Base-by-base conservation (phyloP, 2,797 vertebrate species). In the Parambassis ranga region DNA sequence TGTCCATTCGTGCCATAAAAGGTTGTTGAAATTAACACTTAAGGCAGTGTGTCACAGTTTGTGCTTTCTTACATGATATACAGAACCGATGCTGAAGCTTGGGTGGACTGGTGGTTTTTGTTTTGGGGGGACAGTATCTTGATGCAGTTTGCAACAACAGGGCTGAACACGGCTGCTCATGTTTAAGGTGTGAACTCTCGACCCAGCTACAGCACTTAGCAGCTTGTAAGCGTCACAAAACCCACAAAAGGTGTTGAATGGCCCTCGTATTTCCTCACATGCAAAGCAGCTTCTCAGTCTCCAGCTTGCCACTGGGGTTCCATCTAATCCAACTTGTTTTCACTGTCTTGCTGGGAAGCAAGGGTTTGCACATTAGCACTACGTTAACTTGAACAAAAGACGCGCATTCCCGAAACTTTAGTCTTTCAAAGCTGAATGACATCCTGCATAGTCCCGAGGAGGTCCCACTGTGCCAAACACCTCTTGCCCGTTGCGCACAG, bases 251-350 rank as follows among this genome's bases (percentile, higher is more conserved):
- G 68, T 82, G 83, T 71, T 87, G 81, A 90, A 83, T 65, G 16
- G 53, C 44, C 58, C 46, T 71, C 20, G 81, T 65, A 60, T 82
- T 86, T 86, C 73, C 68, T 76, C 85, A 76, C 83, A 88, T 90
- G 90, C 84, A 50, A 91, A 92, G 59, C 61, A 65, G 81, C 47
- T 61, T 47, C 50, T 70, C 35, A 22, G 71, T 74, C 78, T 72
- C 77, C 80, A 79, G 50, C 15, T 51, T 51, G 56, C 63, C 82
- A 44, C n/a, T 24, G 87, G 88, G 88, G 72, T 71, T 83, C 76
- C 70, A 67, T 46, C 87, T 90, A 90, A 92, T 91, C 89, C 91
- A 90, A 86, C 90, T 91, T 91, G 91, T 93, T 93, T 92, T 93
- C 90, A 87, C 90, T 86, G 82, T 84, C 92, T 91, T 84, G 85